These are phyloP conservation scores for Leptobrachium ailaonicum DNA, from an alignment of 2,113 vertebrate genomes.

Conservation along the genomic window DNA sequence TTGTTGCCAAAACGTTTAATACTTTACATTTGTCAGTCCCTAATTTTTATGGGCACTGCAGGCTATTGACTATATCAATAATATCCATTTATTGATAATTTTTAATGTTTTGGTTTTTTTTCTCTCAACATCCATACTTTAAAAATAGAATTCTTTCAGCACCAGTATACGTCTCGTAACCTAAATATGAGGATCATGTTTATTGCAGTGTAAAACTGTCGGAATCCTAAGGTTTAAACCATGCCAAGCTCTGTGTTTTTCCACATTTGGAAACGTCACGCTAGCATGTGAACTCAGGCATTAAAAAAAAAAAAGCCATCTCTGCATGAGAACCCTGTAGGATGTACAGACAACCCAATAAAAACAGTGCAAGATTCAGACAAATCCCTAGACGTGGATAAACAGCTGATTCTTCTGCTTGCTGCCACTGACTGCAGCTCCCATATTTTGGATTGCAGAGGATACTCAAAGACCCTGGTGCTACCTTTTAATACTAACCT, in stretches of 20 bases:
- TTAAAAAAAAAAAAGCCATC: too few relatives aligned
- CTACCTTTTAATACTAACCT: too few relatives aligned
- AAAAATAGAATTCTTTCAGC: background rate
- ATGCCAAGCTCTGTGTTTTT: conserved; percentile 1
- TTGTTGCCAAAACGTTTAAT: too few relatives aligned
- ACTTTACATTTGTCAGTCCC: too few relatives aligned
- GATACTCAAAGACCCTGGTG: too few relatives aligned
- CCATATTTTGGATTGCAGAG: too few relatives aligned
- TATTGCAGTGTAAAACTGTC: conserved; percentile 7
- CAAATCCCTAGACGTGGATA: background rate
- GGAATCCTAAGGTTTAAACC: background rate
- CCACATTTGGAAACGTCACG: conserved; percentile 3
- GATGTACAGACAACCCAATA: background rate
- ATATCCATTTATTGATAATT: too few relatives aligned
- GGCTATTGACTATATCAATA: too few relatives aligned
- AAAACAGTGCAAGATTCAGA: background rate
- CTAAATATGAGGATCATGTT: conserved; percentile 1
- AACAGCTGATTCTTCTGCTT: background rate
- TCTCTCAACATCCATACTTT: background rate
- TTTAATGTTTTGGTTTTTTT: too few relatives aligned
- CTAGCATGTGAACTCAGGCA: background rate
- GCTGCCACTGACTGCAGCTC: background rate
- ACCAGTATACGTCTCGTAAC: background rate
- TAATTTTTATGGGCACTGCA: too few relatives aligned
- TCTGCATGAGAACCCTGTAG: background rate